Evolutionary conservation across 2,888 invertebrate genomes (phyloP).

Genomic region (Leucoptera coffeella): DNA sequence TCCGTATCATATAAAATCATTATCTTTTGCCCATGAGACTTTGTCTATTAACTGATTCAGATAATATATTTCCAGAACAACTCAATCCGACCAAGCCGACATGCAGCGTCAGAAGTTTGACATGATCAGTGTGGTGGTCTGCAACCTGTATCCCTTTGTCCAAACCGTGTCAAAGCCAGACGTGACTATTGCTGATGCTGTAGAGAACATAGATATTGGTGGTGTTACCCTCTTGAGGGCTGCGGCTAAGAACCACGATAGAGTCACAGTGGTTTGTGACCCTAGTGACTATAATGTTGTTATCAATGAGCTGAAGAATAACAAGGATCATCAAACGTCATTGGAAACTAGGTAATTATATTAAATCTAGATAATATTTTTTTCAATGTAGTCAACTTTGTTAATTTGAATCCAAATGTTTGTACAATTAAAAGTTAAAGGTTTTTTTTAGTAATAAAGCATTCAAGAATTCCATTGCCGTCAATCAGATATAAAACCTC

Average conservation of each 20-base stretch:
- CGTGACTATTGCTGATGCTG: conserved; percentile 80
- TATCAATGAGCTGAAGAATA: conserved; percentile 62
- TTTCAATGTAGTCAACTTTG: too few relatives aligned
- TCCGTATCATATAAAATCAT: too few relatives aligned
- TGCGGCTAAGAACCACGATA: conserved; percentile 93
- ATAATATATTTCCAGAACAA: conserved; percentile 61
- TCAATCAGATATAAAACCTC: too few relatives aligned
- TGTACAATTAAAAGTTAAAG: too few relatives aligned
- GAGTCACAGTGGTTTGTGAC: conserved; percentile 92
- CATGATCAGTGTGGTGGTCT: conserved; percentile 83
- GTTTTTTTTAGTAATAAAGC: too few relatives aligned
- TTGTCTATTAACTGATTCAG: too few relatives aligned
- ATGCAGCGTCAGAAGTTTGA: conserved; percentile 73
- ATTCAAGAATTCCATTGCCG: too few relatives aligned
- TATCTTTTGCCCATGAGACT: too few relatives aligned
- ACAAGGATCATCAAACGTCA: conserved; percentile 61
- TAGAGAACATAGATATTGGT: conserved; percentile 96
- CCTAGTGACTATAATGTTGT: conserved; percentile 79
- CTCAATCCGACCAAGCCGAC: conserved; percentile 74
- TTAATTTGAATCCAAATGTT: too few relatives aligned
- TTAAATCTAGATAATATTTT: not conserved
- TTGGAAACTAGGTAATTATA: conserved; percentile 59
- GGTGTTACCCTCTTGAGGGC: conserved; percentile 93
- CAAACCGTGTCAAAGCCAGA: conserved; percentile 76
- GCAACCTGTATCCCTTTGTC: conserved; percentile 94